These are phyloP conservation scores for Nymphicus hollandicus DNA, from an alignment of 2,113 vertebrate species.

Conservation along the genomic window DNA sequence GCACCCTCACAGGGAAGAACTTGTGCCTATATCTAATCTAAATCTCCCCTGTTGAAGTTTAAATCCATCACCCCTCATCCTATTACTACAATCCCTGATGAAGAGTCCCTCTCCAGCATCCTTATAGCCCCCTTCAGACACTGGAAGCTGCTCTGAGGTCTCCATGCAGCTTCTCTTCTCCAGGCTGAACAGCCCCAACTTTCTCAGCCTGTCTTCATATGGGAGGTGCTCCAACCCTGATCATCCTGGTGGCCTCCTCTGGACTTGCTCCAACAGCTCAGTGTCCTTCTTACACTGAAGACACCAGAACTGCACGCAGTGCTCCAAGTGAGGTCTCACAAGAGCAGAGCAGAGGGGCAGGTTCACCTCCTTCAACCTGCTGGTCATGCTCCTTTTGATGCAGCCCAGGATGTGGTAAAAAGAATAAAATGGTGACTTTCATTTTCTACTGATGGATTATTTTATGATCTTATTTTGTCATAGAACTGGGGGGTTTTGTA, in stretches of 20 bases:
- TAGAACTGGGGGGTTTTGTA: accelerated
- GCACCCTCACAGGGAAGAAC: too few species aligned
- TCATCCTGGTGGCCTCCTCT: neutral
- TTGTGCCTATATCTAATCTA: too few species aligned
- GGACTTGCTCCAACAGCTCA: neutral
- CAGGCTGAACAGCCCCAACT: neutral
- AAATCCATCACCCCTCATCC: too few species aligned
- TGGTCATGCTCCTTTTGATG: neutral
- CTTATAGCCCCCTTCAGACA: too few species aligned
- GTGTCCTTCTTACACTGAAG: neutral
- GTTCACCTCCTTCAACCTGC: neutral
- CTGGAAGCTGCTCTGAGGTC: too few species aligned
- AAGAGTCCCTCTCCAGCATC: too few species aligned
- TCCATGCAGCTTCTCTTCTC: neutral
- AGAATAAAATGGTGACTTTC: neutral
- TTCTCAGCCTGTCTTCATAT: neutral
- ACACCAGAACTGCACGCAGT: neutral
- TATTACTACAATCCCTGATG: too few species aligned
- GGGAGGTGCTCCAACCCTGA: neutral
- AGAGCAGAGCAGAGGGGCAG: neutral
- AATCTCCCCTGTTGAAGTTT: too few species aligned
- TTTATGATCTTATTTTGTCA: neutral
- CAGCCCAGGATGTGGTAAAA: neutral
- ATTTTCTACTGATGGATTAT: neutral
- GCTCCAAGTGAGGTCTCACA: neutral